phyloP scores from a whole-genome alignment of 1,140 invertebrate genomes.

The Ridgeia piscesae region DNA sequence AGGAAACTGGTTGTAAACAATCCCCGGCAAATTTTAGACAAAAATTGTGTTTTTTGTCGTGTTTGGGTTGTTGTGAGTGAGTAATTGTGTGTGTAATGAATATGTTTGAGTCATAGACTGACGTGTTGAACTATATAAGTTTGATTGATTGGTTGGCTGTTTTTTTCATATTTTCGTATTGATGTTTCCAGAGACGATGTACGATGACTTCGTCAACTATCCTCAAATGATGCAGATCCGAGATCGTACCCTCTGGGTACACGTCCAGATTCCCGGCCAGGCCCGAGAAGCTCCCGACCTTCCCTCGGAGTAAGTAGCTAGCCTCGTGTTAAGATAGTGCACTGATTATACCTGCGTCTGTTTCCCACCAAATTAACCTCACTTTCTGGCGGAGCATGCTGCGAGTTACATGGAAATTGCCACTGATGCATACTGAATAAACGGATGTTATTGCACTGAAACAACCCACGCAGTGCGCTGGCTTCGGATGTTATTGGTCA shows the following conservation, averaged over 20 bases:
- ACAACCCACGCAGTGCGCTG: neutral
- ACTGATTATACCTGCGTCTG: neutral
- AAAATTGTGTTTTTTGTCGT: too few species aligned
- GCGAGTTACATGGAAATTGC: neutral
- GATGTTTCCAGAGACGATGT: constrained; percentile 56
- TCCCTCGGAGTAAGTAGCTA: constrained; percentile 65
- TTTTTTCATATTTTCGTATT: too few species aligned
- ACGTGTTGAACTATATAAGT: too few species aligned
- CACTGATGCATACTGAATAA: neutral
- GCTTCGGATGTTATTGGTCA: neutral
- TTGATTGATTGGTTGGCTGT: too few species aligned
- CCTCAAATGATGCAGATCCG: constrained; percentile 82
- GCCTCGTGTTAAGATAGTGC: neutral
- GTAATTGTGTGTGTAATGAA: too few species aligned
- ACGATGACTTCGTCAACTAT: constrained; percentile 68
- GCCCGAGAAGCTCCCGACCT: constrained; percentile 77
- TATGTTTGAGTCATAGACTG: too few species aligned
- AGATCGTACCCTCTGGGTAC: constrained; percentile 82
- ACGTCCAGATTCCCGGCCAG: constrained; percentile 86
- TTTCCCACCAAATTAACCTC: neutral
- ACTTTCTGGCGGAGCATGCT: neutral
- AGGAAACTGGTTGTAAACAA: too few species aligned
- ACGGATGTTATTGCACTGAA: neutral
- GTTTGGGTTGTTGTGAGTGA: too few species aligned
- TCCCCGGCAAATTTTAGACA: too few species aligned